phyloP scores from a whole-genome alignment of 2,888 invertebrate genomes.

The Cataglyphis albicans region DNA sequence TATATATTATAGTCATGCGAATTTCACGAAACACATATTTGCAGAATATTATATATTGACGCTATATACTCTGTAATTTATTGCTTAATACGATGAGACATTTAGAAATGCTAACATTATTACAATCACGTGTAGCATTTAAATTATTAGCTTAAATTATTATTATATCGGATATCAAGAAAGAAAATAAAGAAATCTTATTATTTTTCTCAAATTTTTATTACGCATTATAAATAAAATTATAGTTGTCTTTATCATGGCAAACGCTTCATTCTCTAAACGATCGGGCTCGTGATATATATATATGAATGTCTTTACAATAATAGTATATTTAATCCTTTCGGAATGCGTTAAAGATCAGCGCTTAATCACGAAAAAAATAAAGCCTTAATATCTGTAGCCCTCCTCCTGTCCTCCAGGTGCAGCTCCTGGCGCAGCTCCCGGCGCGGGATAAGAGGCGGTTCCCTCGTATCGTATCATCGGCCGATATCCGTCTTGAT shows the following conservation, averaged over 20 bases:
- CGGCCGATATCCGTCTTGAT: constrained; percentile 89
- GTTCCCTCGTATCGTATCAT: constrained; percentile 87
- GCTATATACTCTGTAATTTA: not conserved
- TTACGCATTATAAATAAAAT: constrained; percentile 20
- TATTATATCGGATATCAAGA: not conserved
- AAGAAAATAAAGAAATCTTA: not conserved
- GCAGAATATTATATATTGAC: not conserved
- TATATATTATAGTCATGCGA: no score
- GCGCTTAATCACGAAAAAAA: not conserved
- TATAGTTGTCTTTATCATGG: not conserved
- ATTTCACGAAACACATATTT: not conserved
- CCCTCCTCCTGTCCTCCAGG: constrained; percentile 75
- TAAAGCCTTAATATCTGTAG: constrained; percentile 77
- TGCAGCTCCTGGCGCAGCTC: constrained; percentile 38
- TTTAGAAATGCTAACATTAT: not conserved
- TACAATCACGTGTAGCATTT: not conserved
- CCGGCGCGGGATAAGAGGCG: constrained; percentile 81
- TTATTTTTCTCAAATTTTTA: constrained; percentile 22
- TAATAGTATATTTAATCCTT: not conserved
- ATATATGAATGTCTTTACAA: not conserved
- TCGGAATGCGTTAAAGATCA: constrained; percentile 11
- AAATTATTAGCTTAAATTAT: not conserved
- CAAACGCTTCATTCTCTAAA: not conserved
- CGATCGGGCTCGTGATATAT: not conserved
- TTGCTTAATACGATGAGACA: not conserved